Percentiles rank a stretch among this genome's conserved stretches.
Conservation (phyloP, 2,113 vertebrate species). For the Planiliza haematocheilus region DNA sequence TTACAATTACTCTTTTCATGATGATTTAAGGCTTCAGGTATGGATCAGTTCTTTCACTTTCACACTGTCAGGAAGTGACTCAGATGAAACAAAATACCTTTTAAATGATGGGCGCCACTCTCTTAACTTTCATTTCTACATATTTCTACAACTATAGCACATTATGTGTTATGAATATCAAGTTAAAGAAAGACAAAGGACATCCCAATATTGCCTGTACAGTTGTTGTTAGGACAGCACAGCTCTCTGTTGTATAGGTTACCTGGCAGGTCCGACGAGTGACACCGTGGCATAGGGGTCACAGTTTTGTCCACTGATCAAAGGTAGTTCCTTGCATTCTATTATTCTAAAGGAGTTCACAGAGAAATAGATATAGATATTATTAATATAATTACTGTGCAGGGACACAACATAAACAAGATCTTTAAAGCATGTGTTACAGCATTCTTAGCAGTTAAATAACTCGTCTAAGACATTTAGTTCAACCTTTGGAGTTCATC, state of each 20-base stretch:
- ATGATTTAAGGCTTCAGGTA: too few species aligned
- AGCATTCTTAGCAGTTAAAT: not conserved
- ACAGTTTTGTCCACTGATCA: slow-evolving; percentile 96
- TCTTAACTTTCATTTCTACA: too few species aligned
- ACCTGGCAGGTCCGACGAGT: slow-evolving; percentile 95
- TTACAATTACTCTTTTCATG: not conserved
- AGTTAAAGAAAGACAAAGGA: too few species aligned
- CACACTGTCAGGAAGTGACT: too few species aligned
- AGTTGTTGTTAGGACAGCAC: too few species aligned
- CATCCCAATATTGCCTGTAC: too few species aligned
- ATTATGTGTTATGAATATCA: too few species aligned
- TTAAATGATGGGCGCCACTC: too few species aligned
- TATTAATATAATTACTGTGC: not conserved
- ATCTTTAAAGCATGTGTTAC: not conserved
- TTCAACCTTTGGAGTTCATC: not conserved
- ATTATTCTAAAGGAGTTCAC: slow-evolving; percentile 86
- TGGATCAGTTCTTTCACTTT: too few species aligned
- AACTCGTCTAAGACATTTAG: not conserved
- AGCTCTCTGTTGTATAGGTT: slow-evolving; percentile 36
- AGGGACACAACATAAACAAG: not conserved
- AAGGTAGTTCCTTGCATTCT: slow-evolving; percentile 94
- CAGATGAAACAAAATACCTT: too few species aligned
- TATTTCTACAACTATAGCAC: too few species aligned
- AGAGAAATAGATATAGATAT: slow-evolving; percentile 35
- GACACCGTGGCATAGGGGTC: slow-evolving; percentile 96